A percentile compares a stretch with the other conserved stretches of the same genome.
These are phyloP conservation scores for Gouania willdenowi DNA, from an alignment of 2,797 vertebrate genomes.

Conservation along the genomic window DNA sequence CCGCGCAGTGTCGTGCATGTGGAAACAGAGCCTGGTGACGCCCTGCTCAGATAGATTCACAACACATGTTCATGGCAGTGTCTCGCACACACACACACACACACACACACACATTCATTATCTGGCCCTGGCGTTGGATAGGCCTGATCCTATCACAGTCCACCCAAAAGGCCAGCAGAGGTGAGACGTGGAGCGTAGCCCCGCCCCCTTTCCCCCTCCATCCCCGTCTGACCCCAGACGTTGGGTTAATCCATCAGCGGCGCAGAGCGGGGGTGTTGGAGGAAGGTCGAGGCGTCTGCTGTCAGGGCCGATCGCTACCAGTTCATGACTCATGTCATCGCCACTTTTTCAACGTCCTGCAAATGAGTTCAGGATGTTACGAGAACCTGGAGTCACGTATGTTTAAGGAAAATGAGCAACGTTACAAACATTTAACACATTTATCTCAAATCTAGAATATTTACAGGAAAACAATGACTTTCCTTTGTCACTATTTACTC, in stretches of 20 bases:
- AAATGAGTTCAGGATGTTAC: constrained; percentile 31
- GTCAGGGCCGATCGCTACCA: constrained; percentile 39
- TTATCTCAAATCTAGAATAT: too few relatives aligned
- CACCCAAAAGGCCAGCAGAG: constrained; percentile 54
- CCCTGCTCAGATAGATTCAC: constrained; percentile 70
- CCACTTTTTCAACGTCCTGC: constrained; percentile 36
- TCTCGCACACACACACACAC: constrained; percentile 28
- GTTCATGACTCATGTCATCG: constrained; percentile 46
- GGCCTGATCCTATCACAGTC: constrained; percentile 49
- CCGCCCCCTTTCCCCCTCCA: constrained; percentile 22
- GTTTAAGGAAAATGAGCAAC: too few relatives aligned
- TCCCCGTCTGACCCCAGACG: constrained; percentile 45
- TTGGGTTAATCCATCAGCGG: constrained; percentile 62
- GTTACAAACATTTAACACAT: too few relatives aligned
- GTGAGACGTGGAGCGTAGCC: constrained; percentile 57
- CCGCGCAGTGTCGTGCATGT: constrained; percentile 49
- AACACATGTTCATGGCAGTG: constrained; percentile 75
- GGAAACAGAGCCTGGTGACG: constrained; percentile 50
- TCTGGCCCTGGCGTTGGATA: constrained; percentile 43
- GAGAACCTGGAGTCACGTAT: too few relatives aligned
- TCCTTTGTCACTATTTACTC: too few relatives aligned
- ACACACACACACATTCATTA: constrained; percentile 45
- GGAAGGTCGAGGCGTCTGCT: constrained; percentile 40
- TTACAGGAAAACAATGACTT: too few relatives aligned
- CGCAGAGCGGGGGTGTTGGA: constrained; percentile 32